A percentile compares a stretch with the other conserved stretches of the same genome.
These are phyloP conservation scores for Drosophila arizonae DNA, from an alignment of 1,140 invertebrate species.

Conservation along the genomic window DNA sequence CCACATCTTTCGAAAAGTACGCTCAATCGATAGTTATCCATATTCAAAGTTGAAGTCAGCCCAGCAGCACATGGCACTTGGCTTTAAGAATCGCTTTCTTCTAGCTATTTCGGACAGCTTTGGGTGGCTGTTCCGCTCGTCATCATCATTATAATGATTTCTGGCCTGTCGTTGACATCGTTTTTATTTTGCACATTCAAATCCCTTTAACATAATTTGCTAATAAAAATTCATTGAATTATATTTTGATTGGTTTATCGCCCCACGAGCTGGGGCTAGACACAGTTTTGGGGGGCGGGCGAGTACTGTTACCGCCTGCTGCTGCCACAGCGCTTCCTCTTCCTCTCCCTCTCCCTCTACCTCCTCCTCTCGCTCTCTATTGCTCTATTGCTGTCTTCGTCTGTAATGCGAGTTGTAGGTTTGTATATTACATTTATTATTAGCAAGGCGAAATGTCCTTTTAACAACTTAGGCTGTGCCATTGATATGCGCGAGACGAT, in stretches of 20 bases:
- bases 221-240: constrained; percentile 79
- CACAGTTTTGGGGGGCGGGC: neutral
- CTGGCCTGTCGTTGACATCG: constrained; percentile 19
- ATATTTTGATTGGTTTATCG: constrained; percentile 75
- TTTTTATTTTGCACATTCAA: constrained; percentile 65
- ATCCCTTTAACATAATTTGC: constrained; percentile 76
- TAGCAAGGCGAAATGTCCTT: constrained; percentile 59
- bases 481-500: constrained; percentile 65
- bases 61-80: too few relatives aligned
- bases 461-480: constrained; percentile 42
- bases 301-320: neutral
- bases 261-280: constrained; percentile 4
- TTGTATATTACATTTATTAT: constrained; percentile 60
- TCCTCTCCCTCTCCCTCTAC: too few relatives aligned
- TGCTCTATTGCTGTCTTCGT: constrained; percentile 6
- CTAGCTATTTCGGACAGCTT: too few relatives aligned
- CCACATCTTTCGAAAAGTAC: too few relatives aligned
- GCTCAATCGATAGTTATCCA: too few relatives aligned
- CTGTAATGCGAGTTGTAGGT: constrained; percentile 43
- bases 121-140: neutral
- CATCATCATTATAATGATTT: constrained; percentile 11
- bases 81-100: too few relatives aligned
- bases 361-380: too few relatives aligned
- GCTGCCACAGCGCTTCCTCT: neutral
- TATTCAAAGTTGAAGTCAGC: too few relatives aligned